Percentiles rank a stretch among this genome's conserved stretches.
Conservation (phyloP, 2,113 vertebrate genomes). For the Todiramphus saurophagus region DNA sequence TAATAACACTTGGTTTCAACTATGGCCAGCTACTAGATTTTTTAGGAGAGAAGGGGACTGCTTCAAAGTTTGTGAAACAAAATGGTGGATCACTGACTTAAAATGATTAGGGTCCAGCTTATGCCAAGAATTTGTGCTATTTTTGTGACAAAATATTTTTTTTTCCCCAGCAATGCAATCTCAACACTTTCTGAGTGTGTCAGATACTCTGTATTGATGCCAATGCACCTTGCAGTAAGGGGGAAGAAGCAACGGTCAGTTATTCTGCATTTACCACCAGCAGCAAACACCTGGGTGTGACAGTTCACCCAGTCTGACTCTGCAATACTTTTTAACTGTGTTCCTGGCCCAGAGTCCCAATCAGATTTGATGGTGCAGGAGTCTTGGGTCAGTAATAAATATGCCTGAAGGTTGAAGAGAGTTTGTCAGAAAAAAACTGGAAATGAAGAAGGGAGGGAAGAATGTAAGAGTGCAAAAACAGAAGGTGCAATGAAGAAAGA, state of each 20-base stretch:
- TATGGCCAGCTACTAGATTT: background rate
- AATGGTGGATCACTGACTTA: background rate
- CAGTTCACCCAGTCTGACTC: background rate
- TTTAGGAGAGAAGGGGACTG: background rate
- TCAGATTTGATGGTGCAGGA: background rate
- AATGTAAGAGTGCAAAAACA: background rate
- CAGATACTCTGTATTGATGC: background rate
- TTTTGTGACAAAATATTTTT: background rate
- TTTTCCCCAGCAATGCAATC: background rate
- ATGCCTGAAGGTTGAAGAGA: background rate
- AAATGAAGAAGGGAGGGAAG: background rate
- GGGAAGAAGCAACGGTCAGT: background rate
- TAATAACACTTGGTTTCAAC: background rate
- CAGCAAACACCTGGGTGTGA: background rate
- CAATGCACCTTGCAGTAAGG: background rate
- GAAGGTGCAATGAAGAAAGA: background rate
- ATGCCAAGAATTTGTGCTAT: background rate
- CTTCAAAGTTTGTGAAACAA: background rate
- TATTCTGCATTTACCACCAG: background rate
- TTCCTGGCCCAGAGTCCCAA: background rate
- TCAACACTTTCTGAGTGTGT: background rate
- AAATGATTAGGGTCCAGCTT: background rate
- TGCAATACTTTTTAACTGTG: background rate
- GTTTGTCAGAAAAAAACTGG: background rate
- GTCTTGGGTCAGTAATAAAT: background rate